A percentile compares a stretch with the other conserved stretches of the same genome.
These are phyloP conservation scores for Acromyrmex heyeri DNA, from an alignment of 1,140 invertebrate species.

Conservation along the genomic window DNA sequence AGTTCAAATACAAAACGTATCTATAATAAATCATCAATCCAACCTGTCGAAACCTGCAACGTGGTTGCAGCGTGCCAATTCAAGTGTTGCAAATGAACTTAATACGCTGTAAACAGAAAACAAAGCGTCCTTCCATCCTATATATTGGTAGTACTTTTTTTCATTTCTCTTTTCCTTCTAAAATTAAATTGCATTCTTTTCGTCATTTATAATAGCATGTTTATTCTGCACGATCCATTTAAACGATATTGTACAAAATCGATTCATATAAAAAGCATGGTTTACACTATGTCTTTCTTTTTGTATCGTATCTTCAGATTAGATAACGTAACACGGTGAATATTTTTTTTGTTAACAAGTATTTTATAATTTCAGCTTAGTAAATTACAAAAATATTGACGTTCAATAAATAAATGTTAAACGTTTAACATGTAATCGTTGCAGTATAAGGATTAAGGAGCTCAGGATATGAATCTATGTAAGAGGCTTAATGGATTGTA, in stretches of 20 bases:
- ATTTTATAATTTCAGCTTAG: not conserved
- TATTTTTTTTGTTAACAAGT: not conserved
- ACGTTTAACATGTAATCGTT: not conserved
- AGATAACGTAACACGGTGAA: not conserved
- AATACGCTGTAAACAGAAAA: slow-evolving; percentile 43
- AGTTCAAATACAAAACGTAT: not conserved
- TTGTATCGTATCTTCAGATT: not conserved
- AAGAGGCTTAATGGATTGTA: slow-evolving; percentile 38
- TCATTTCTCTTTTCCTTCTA: slow-evolving; percentile 1
- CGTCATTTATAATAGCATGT: slow-evolving; percentile 1
- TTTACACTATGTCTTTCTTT: not conserved
- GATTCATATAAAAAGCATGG: not conserved
- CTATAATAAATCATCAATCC: slow-evolving; percentile 41
- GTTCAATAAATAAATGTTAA: not conserved
- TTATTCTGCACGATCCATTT: not conserved
- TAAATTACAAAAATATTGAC: not conserved
- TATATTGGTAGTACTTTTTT: not conserved
- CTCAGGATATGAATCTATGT: slow-evolving; percentile 12
- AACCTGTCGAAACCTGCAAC: slow-evolving; percentile 34
- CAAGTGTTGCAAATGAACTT: slow-evolving; percentile 38
- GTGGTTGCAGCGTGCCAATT: slow-evolving; percentile 6
- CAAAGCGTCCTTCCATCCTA: not conserved
- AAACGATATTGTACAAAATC: not conserved
- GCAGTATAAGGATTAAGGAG: slow-evolving; percentile 12
- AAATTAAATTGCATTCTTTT: slow-evolving; percentile 30